Conservation (phyloP, 1,140 invertebrate genomes). For the Leptonema lineaticorne region DNA sequence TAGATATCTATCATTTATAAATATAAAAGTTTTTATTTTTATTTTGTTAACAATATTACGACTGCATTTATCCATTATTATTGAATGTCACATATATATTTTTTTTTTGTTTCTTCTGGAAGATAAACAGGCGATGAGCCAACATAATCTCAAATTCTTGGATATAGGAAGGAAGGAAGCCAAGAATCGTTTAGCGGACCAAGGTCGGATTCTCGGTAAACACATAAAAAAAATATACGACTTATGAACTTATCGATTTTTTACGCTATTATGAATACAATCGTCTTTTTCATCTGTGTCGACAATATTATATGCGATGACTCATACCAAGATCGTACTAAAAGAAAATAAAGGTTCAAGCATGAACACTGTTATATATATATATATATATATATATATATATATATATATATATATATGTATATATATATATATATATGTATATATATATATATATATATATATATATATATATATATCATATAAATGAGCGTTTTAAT, state of each 20-base stretch:
- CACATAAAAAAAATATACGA: neutral
- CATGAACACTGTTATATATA: too few relatives aligned
- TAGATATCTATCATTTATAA: too few relatives aligned
- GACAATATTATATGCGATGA: neutral
- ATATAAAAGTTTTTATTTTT: neutral
- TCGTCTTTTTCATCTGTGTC: neutral
- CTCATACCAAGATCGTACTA: neutral
- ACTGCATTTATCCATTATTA: neutral
- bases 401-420: too few relatives aligned
- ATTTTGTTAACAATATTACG: neutral
- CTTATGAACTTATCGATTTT: constrained; percentile 6
- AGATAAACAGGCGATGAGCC: neutral
- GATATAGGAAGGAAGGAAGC: constrained; percentile 11
- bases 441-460: too few relatives aligned
- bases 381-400: too few relatives aligned
- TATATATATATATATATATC: too few relatives aligned
- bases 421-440: too few relatives aligned
- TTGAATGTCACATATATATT: neutral
- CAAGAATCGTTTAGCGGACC: neutral
- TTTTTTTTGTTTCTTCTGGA: neutral
- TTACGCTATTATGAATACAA: too few relatives aligned
- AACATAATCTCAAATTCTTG: neutral
- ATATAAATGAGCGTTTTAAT: too few relatives aligned
- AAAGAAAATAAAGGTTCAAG: too few relatives aligned
- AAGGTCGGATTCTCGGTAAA: constrained; percentile 9